Conservation (phyloP, 2,797 vertebrate genomes). For the Prunella strophiata region DNA sequence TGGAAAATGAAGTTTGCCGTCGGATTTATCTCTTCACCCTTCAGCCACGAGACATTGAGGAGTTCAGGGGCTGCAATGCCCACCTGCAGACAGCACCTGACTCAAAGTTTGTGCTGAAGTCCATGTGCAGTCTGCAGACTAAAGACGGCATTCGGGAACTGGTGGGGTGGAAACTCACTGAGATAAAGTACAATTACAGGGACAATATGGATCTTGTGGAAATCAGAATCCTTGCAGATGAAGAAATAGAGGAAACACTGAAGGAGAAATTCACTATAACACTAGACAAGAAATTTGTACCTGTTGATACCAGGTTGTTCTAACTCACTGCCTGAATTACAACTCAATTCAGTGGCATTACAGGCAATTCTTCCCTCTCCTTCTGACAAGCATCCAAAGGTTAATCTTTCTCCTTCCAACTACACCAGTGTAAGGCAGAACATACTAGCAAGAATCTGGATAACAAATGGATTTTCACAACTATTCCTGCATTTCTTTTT, state of each 20-base stretch:
- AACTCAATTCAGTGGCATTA: not conserved
- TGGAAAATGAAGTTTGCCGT: conserved; percentile 50
- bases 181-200: conserved; percentile 80
- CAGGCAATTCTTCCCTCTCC: not conserved
- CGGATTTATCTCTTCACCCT: conserved; percentile 81
- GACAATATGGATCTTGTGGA: conserved; percentile 81
- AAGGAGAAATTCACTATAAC: conserved; percentile 80
- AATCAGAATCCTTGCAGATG: conserved; percentile 77
- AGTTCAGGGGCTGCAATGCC: conserved; percentile 72
- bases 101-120: conserved; percentile 81
- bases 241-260: conserved; percentile 80
- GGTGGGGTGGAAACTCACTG: conserved; percentile 82
- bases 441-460: not conserved
- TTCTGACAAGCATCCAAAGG: not conserved
- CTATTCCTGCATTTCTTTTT: not conserved
- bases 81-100: conserved; percentile 76
- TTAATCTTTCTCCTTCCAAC: conserved; percentile 15
- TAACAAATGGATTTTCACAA: conserved; percentile 29
- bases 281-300: conserved; percentile 79
- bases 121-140: conserved; percentile 86
- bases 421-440: not conserved
- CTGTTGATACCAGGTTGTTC: conserved; percentile 21
- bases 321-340: conserved; percentile 37
- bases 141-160: conserved; percentile 75
- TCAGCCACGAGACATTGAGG: conserved; percentile 63